Percentiles rank a stretch among this genome's conserved stretches.
Evolutionary conservation across 2,113 vertebrate species (phyloP).

Genomic region (Pithys albifrons): DNA sequence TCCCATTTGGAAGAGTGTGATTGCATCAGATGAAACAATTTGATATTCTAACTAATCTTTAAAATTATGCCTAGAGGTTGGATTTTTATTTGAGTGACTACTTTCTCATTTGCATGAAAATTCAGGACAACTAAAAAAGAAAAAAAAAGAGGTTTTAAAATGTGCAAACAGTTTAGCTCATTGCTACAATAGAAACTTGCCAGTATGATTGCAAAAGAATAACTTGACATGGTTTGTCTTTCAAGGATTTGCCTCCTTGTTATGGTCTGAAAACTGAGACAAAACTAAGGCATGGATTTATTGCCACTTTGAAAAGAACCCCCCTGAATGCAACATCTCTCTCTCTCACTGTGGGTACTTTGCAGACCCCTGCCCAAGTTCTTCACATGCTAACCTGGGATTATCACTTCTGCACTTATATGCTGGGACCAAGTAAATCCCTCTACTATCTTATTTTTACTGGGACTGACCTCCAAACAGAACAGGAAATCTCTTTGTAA

Average conservation of each 20-base stretch:
- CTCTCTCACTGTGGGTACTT: neutral
- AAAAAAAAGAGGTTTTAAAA: neutral
- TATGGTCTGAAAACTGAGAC: neutral
- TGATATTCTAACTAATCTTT: neutral
- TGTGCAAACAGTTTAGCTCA: neutral
- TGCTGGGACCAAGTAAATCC: neutral
- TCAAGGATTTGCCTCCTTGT: neutral
- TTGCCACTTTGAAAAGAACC: neutral
- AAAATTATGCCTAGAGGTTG: neutral
- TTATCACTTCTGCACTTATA: neutral
- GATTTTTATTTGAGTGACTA: neutral
- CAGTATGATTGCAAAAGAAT: neutral
- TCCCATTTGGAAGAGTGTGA: neutral
- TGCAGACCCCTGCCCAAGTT: neutral
- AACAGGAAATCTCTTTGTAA: constrained; percentile 75
- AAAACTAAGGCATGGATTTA: neutral
- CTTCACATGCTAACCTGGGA: neutral
- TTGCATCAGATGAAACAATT: neutral
- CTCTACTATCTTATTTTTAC: constrained; percentile 34
- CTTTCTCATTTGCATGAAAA: neutral
- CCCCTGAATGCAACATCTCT: rapidly evolving
- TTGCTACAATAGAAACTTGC: neutral
- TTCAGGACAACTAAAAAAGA: neutral
- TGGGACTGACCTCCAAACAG: constrained; percentile 67
- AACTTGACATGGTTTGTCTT: neutral